Conservation (phyloP, 2,888 invertebrate genomes). For the Hartigia nigra region DNA sequence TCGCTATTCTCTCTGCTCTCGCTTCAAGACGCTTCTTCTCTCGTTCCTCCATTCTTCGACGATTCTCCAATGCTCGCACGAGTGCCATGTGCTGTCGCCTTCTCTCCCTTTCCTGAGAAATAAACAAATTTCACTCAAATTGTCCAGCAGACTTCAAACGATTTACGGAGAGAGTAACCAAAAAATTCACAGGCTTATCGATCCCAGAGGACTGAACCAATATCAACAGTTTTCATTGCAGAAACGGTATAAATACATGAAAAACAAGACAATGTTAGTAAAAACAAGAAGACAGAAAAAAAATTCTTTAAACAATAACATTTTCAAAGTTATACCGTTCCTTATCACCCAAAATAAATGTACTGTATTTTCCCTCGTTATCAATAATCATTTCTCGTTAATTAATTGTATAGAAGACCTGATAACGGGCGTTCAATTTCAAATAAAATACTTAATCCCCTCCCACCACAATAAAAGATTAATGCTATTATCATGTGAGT, state of each 20-base stretch:
- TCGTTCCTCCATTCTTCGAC: slow-evolving; percentile 88
- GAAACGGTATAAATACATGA: too few relatives aligned
- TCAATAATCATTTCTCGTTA: not conserved
- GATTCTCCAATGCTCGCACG: slow-evolving; percentile 86
- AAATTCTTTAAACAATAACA: not conserved
- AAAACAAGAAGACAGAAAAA: not conserved
- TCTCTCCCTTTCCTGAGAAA: slow-evolving; percentile 83
- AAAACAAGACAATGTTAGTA: too few relatives aligned
- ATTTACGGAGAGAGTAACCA: not conserved
- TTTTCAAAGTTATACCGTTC: not conserved
- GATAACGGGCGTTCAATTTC: not conserved
- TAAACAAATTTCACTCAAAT: slow-evolving; percentile 11
- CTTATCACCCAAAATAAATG: not conserved
- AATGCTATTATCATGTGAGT: not conserved
- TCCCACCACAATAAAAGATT: not conserved
- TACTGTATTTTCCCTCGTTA: not conserved
- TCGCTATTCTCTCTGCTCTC: slow-evolving; percentile 85
- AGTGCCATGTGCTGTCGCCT: slow-evolving; percentile 91
- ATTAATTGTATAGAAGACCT: not conserved
- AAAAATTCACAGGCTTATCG: not conserved
- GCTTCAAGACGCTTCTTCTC: slow-evolving; percentile 81
- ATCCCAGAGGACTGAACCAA: not conserved
- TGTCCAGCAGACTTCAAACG: not conserved
- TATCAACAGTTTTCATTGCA: not conserved
- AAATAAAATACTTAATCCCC: not conserved